These are phyloP conservation scores for Aleiodes testaceus DNA, from an alignment of 2,888 invertebrate species.

Conservation along the genomic window DNA sequence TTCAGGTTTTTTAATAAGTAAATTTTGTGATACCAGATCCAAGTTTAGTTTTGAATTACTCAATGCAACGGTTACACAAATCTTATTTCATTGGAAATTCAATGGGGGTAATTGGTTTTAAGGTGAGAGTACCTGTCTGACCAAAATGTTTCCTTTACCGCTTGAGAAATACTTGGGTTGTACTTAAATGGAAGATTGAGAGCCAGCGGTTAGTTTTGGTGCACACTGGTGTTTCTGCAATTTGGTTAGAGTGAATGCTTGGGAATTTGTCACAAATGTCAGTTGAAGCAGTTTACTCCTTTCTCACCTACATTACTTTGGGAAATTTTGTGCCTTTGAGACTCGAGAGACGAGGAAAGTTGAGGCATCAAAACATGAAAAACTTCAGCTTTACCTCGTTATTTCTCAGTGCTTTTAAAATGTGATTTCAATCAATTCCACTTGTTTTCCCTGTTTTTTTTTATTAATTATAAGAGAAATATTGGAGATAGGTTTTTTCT, in stretches of 20 bases:
- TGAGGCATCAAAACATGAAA: constrained; percentile 17
- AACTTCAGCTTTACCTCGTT: not conserved
- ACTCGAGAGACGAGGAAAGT: constrained; percentile 27
- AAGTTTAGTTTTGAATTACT: too few species aligned
- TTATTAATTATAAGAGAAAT: too few species aligned
- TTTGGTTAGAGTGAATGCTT: constrained; percentile 9
- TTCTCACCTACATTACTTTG: constrained; percentile 16
- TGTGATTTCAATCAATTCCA: constrained; percentile 19
- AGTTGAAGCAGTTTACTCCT: constrained; percentile 13
- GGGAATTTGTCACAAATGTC: constrained; percentile 25
- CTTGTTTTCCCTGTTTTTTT: not conserved
- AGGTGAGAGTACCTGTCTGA: constrained; percentile 26
- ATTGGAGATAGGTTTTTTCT: too few species aligned
- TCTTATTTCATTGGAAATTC: not conserved
- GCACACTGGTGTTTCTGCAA: constrained; percentile 12
- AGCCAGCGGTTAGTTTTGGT: constrained; percentile 28
- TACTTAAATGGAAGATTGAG: constrained; percentile 28
- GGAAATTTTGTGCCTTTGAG: not conserved
- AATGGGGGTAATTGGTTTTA: not conserved
- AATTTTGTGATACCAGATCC: not conserved
- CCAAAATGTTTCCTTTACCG: constrained; percentile 28
- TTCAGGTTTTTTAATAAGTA: constrained; percentile 1
- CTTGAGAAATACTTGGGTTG: constrained; percentile 27
- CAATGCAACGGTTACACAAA: not conserved
- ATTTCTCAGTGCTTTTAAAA: not conserved